Evolutionary conservation across 2,797 vertebrate species (phyloP), one percentile per base, ranked within the genome.

Genomic region (Gallinago solitaria): DNA sequence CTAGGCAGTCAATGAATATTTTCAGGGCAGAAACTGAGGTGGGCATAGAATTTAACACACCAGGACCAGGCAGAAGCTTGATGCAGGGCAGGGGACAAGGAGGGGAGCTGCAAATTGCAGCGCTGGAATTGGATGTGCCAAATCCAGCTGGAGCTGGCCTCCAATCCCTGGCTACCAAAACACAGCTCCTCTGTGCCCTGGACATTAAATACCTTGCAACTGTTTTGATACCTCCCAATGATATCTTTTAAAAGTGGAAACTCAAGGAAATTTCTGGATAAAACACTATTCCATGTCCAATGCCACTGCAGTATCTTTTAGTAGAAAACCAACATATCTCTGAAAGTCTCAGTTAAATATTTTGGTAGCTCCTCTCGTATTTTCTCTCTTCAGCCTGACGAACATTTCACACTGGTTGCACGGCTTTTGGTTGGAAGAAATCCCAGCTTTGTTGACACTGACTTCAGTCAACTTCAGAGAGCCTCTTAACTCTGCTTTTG

Each of bases 391-490:
- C 70, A 95, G 74, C 80, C 56, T 96, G 88, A 96, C 80, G 82
- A 93, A 90, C 25, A 92, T 79, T 96, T 95, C 94, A 96, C 78
- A 67, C 77, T 92, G 83, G 63, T 93, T 83, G 88, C 86, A 89
- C 12, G 50, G 85, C 86, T 96, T 90, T 91, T 70, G 68, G 83
- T 84, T 95, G 96, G 96, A 97, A 95, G 91, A 57, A 90, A 95
- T 96, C 93, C 96, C 95, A 94, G 93, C 71, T 96, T 94, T 95
- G 91, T 93, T 95, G 93, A 96, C 83, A 83, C 77, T 94, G 86
- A 95, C 94, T 95, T 94, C 93, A 96, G 85, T 90, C 94, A 96
- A 74, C 91, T 93, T 95, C 90, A 95, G 94, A 94, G 60, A 86
- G 91, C 77, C 87, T 95, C 94, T 86, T 90, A 82, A 84, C 83